Evolutionary conservation across 2,888 invertebrate genomes (phyloP).

Genomic region (Mythimna lalbum): DNA sequence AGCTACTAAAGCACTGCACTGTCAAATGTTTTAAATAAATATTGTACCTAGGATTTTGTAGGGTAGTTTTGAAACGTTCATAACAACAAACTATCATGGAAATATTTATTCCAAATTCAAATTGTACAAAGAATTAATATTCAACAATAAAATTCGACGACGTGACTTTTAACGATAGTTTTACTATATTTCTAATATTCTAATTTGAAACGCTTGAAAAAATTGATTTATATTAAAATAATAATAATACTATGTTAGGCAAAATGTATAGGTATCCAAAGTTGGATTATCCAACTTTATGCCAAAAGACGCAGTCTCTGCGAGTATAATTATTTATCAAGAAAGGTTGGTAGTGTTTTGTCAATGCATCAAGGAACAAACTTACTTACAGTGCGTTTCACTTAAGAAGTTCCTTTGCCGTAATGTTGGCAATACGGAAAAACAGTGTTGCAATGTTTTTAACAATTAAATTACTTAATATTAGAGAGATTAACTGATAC

Average conservation of each 20-base stretch:
- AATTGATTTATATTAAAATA: not conserved
- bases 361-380: too few species aligned
- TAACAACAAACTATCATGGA: not conserved
- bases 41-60: not conserved
- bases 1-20: not conserved
- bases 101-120: slow-evolving; percentile 40
- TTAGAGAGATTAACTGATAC: too few species aligned
- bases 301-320: not conserved
- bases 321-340: too few species aligned
- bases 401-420: too few species aligned
- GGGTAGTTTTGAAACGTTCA: slow-evolving; percentile 29
- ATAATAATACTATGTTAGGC: not conserved
- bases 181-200: slow-evolving; percentile 13
- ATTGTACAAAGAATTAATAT: not conserved
- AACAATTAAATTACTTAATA: too few species aligned
- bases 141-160: not conserved
- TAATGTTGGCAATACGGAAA: too few species aligned
- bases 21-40: too few species aligned
- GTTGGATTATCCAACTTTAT: too few species aligned
- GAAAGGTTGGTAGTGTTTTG: too few species aligned
- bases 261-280: not conserved
- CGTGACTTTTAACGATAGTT: not conserved
- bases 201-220: slow-evolving; percentile 6
- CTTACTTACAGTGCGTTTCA: too few species aligned
- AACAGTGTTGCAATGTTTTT: too few species aligned